phyloP scores from a whole-genome alignment of 2,797 vertebrate species.

The Chelonia mydas region DNA sequence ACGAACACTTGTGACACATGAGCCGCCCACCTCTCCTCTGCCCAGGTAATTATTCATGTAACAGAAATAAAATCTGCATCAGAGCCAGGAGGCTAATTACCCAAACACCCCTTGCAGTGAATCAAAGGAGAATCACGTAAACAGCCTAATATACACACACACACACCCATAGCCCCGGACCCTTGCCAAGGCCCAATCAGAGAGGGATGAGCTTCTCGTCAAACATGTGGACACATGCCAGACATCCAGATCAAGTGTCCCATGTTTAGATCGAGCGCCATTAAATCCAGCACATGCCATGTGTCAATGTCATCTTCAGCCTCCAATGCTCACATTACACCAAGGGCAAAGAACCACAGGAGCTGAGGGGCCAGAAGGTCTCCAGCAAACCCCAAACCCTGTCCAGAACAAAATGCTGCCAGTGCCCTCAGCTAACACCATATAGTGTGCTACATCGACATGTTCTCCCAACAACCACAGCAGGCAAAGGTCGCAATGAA shows the following conservation, averaged over 20 bases:
- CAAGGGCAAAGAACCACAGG: background rate
- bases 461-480: background rate
- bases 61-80: slow-evolving; percentile 75
- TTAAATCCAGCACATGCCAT: slow-evolving; percentile 27
- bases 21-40: background rate
- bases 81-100: slow-evolving; percentile 65
- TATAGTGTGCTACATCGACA: background rate
- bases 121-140: slow-evolving; percentile 69
- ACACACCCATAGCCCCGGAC: background rate
- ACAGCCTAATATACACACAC: slow-evolving; percentile 57
- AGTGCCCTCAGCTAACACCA: background rate
- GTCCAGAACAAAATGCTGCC: background rate
- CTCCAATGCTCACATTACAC: background rate
- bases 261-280: background rate
- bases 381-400: background rate
- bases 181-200: background rate
- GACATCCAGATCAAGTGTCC: slow-evolving; percentile 44
- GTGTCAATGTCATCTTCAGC: background rate
- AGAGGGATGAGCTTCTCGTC: background rate
- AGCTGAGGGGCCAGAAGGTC: background rate
- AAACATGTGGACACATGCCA: background rate
- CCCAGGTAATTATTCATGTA: slow-evolving; percentile 70
- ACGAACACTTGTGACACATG: background rate
- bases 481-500: background rate
- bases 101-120: slow-evolving; percentile 54